phyloP scores from a whole-genome alignment of 2,797 vertebrate genomes.

The Microhierax caerulescens region DNA sequence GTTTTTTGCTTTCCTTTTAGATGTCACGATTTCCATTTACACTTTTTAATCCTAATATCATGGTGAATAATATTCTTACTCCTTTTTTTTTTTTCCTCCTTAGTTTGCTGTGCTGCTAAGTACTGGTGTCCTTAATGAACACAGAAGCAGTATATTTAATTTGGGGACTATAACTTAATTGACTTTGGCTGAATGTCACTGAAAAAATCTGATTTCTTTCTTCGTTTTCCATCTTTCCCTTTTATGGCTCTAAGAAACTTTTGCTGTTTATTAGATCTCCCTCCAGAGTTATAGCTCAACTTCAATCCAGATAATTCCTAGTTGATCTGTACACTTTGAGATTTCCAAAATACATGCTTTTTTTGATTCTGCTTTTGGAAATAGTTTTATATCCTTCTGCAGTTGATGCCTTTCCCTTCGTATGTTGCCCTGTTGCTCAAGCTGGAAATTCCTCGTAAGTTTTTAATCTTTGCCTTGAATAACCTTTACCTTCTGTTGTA shows the following conservation, averaged over 20 bases:
- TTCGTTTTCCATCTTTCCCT: neutral
- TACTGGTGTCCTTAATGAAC: neutral
- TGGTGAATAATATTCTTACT: neutral
- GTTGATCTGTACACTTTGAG: neutral
- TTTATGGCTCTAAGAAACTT: neutral
- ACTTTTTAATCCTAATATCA: neutral
- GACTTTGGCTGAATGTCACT: neutral
- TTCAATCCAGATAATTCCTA: constrained; percentile 4
- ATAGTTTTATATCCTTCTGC: neutral
- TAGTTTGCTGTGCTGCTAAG: neutral
- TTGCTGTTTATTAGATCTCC: neutral
- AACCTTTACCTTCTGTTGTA: neutral
- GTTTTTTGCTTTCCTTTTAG: neutral
- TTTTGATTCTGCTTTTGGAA: neutral
- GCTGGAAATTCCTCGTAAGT: neutral
- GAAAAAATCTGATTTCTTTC: neutral
- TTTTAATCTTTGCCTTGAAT: neutral
- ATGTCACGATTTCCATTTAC: neutral
- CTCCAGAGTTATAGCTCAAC: neutral
- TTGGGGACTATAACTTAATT: neutral
- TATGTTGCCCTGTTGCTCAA: neutral
- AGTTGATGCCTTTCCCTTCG: neutral
- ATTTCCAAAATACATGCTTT: neutral
- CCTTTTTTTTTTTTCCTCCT: too few species aligned
- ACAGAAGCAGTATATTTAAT: neutral